These are phyloP conservation scores for Notothenia rossii DNA, from an alignment of 2,113 vertebrate species.

Conservation along the genomic window DNA sequence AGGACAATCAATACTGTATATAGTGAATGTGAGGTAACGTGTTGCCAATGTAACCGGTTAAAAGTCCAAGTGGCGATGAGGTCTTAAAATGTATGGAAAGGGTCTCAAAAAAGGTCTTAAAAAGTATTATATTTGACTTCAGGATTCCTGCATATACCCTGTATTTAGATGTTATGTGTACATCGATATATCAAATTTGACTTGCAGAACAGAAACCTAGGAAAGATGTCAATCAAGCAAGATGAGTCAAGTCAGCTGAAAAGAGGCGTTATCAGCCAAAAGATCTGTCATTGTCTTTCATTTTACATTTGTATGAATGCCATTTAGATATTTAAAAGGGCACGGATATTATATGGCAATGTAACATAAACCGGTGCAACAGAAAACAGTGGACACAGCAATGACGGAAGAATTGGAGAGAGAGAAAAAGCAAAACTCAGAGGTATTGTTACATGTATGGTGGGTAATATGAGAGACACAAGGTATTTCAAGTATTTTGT, in stretches of 20 bases:
- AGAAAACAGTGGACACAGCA: conserved; percentile 31
- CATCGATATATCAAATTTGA: neutral
- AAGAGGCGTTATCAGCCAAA: neutral
- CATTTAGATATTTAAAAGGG: conserved; percentile 18
- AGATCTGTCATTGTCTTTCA: neutral
- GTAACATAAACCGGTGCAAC: conserved; percentile 36
- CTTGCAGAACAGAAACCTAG: neutral
- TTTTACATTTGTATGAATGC: neutral
- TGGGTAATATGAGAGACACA: conserved; percentile 36
- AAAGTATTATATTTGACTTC: too few species aligned
- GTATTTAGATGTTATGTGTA: neutral
- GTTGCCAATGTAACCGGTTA: too few species aligned
- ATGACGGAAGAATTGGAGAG: neutral
- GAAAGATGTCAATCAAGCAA: conserved; percentile 1
- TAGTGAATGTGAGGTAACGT: too few species aligned
- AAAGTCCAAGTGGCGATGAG: too few species aligned
- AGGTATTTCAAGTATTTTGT: conserved; percentile 32
- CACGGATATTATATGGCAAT: conserved; percentile 23
- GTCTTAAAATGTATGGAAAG: too few species aligned
- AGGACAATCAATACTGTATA: too few species aligned
- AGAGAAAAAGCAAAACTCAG: neutral
- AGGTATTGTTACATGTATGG: conserved; percentile 37
- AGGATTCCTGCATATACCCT: too few species aligned
- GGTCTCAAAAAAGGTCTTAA: too few species aligned
- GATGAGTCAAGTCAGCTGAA: neutral